A percentile compares a stretch with the other conserved stretches of the same genome.
Evolutionary conservation across 2,113 vertebrate genomes (phyloP).

Genomic region (Osmerus mordax): DNA sequence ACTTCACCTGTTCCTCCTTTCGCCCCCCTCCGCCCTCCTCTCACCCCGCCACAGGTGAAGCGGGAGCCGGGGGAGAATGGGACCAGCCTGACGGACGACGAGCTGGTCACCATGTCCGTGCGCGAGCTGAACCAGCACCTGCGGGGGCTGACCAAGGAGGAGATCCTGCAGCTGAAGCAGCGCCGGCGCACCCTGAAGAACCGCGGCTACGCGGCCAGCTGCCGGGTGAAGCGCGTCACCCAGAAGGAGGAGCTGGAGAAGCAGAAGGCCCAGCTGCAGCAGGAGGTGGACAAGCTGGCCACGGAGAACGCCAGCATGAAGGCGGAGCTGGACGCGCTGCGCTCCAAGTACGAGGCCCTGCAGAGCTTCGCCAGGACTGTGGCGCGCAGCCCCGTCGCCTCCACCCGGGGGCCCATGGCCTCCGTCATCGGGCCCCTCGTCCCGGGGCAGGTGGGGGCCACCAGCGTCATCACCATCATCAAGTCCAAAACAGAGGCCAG

Average conservation of each 20-base stretch:
- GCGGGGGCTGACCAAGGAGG: constrained; percentile 92
- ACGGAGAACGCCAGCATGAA: constrained; percentile 97
- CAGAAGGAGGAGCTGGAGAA: constrained; percentile 99
- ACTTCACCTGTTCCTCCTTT: not conserved
- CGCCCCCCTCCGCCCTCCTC: not conserved
- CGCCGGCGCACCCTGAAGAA: constrained; percentile 95
- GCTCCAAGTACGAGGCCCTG: constrained; percentile 97
- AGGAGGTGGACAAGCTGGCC: constrained; percentile 96
- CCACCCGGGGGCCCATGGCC: constrained; percentile 82
- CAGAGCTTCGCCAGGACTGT: constrained; percentile 98
- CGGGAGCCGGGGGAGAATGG: constrained; percentile 98
- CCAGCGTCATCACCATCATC: constrained; percentile 99
- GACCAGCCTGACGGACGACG: constrained; percentile 95
- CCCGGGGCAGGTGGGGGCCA: constrained; percentile 94
- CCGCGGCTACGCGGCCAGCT: constrained; percentile 94
- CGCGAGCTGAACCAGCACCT: constrained; percentile 98
- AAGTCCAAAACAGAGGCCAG: constrained; percentile 96
- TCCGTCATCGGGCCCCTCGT: constrained; percentile 87
- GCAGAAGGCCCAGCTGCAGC: constrained; percentile 94
- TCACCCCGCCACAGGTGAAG: constrained; percentile 83
- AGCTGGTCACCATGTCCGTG: constrained; percentile 98
- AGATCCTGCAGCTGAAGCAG: constrained; percentile 97
- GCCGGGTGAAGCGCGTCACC: constrained; percentile 93
- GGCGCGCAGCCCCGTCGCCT: constrained; percentile 87
- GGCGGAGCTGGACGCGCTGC: constrained; percentile 94